Evolutionary conservation across 2,888 invertebrate species (phyloP), one percentile per base, ranked within the genome.

Genomic region (Chloromyia formosa): DNA sequence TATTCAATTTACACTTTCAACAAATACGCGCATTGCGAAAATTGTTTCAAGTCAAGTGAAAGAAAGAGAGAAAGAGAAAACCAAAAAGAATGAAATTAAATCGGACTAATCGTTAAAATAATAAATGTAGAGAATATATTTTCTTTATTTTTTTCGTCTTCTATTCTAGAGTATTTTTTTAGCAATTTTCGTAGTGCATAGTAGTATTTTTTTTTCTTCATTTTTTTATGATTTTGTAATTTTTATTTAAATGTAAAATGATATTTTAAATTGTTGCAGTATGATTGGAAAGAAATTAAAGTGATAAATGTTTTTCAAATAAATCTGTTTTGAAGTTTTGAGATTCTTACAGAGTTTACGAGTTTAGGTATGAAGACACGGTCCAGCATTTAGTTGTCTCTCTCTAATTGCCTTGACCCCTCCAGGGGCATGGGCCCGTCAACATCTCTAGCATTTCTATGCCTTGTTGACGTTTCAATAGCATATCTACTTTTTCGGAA

Each of bases 221-320:
- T 61, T 23, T 49, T 22, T 9, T 22, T 66, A 35, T 49, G 12
- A 49, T 49, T 49, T 49, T 49, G 16, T 12, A 49, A 49, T 45
- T 66, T 66, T 66, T 66, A 45, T 71, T 71, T 58, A 16, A 23
- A 40, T 71, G 56, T 71, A 58, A 42, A 71, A 71, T 35, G 27
- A 35, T 49, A 53, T 53, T 22, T 68, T 69, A 40, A 58, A 42
- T 42, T 71, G 71, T 71, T 71, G 71, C 71, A 9, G 71, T 71
- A 66, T 66, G 20, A 71, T 58, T 71, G 35, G 42, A 71, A 35
- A 58, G 42, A 40, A 16, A 71, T 71, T 71, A 71, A 71, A 71
- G 71, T 71, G 71, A 71, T 71, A 56, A 56, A 71, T 56, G 58
- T 71, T 56, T 71, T 71, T 56, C 56, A 69, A 66, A 20, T 45